Evolutionary conservation across 1,140 invertebrate genomes (phyloP).

Genomic region (Drosophila micromelanica): DNA sequence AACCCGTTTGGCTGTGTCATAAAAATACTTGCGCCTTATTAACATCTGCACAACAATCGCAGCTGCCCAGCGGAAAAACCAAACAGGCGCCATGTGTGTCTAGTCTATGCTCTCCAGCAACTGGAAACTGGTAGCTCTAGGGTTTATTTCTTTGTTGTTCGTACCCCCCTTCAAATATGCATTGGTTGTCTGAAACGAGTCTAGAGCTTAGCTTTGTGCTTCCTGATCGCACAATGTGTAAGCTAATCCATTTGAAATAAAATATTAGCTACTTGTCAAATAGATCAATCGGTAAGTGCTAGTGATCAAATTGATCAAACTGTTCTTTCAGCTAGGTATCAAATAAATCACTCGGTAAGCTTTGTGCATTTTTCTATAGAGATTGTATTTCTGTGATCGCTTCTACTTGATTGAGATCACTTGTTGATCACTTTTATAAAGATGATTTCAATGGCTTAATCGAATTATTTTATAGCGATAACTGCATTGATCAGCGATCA

Average conservation of each 20-base stretch:
- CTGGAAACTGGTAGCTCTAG: constrained; percentile 15
- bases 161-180: neutral
- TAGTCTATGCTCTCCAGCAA: constrained; percentile 8
- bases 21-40: constrained; percentile 65
- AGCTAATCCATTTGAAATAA: neutral
- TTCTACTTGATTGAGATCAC: too few relatives aligned
- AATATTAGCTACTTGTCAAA: neutral
- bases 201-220: constrained; percentile 12
- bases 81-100: constrained; percentile 13
- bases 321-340: too few relatives aligned
- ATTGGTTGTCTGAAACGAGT: constrained; percentile 9
- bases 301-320: too few relatives aligned
- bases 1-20: constrained; percentile 66
- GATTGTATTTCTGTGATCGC: too few relatives aligned
- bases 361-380: too few relatives aligned
- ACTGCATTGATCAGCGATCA: too few relatives aligned
- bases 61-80: constrained; percentile 19
- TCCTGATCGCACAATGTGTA: constrained; percentile 21
- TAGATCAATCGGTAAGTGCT: neutral
- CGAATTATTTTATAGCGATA: too few relatives aligned
- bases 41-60: constrained; percentile 19
- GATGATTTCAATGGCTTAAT: too few relatives aligned
- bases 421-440: too few relatives aligned
- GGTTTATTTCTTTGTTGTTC: neutral
- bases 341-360: neutral